phyloP scores from a whole-genome alignment of 2,797 vertebrate genomes.

The Lacerta agilis region DNA sequence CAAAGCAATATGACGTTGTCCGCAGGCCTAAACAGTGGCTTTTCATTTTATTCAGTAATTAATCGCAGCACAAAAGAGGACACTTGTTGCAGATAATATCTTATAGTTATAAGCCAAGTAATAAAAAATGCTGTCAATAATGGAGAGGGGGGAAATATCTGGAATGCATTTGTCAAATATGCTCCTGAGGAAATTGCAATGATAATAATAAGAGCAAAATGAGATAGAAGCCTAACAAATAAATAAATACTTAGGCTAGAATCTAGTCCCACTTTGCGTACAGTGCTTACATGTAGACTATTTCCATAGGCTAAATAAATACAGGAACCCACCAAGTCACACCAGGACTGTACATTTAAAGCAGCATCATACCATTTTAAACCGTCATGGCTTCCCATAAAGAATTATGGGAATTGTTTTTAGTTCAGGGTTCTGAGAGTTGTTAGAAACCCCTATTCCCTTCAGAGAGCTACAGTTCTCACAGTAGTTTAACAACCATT shows the following conservation, averaged over 20 bases:
- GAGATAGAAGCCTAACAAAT: background rate
- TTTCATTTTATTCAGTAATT: constrained; percentile 49
- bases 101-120: constrained; percentile 22
- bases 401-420: too few species aligned
- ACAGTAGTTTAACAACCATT: too few species aligned
- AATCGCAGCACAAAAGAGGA: constrained; percentile 22
- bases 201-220: background rate
- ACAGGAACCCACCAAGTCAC: too few species aligned
- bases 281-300: background rate
- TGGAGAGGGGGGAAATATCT: background rate
- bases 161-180: background rate
- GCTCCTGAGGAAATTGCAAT: background rate
- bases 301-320: background rate
- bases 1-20: constrained; percentile 44
- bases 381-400: too few species aligned
- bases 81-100: constrained; percentile 31
- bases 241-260: background rate
- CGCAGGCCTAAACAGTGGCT: constrained; percentile 30
- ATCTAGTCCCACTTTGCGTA: background rate
- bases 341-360: too few species aligned
- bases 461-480: too few species aligned
- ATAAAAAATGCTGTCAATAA: constrained; percentile 41
- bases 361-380: too few species aligned
- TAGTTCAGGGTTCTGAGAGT: too few species aligned
- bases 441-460: too few species aligned